These are phyloP conservation scores for Coregonus suidteri DNA, from an alignment of 2,797 vertebrate species.

Conservation along the genomic window DNA sequence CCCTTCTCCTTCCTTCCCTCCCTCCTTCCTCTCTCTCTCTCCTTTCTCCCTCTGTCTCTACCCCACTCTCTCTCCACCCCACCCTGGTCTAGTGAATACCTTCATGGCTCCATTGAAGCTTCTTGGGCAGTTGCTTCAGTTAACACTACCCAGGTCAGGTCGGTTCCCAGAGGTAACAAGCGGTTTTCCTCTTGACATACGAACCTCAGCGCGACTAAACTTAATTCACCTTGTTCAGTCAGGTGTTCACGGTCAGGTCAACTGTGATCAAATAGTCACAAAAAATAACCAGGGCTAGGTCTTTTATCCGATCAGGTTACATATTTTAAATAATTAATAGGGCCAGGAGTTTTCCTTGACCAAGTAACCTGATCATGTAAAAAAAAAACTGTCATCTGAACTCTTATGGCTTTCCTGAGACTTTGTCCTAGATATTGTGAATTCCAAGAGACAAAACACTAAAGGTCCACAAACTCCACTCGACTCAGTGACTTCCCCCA, in stretches of 20 bases:
- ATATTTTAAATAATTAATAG: too few relatives aligned
- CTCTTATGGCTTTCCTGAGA: too few relatives aligned
- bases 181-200: slow-evolving; percentile 36
- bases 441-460: neutral
- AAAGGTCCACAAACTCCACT: neutral
- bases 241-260: neutral
- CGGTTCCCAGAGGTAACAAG: slow-evolving; percentile 32
- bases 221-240: slow-evolving; percentile 8
- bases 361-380: too few relatives aligned
- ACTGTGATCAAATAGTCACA: neutral
- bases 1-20: slow-evolving; percentile 3
- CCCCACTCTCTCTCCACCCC: neutral
- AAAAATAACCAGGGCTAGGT: too few relatives aligned
- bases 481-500: neutral
- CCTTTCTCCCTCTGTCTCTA: too few relatives aligned
- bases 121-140: slow-evolving; percentile 44
- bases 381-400: too few relatives aligned
- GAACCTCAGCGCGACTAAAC: slow-evolving; percentile 24
- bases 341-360: too few relatives aligned
- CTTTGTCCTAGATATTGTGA: neutral
- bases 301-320: too few relatives aligned
- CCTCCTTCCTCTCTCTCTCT: neutral
- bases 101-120: slow-evolving; percentile 27
- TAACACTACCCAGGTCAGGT: slow-evolving; percentile 38
- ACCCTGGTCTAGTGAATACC: neutral